These are phyloP conservation scores for Aix galericulata DNA, from an alignment of 2,113 vertebrate genomes.

Conservation along the genomic window DNA sequence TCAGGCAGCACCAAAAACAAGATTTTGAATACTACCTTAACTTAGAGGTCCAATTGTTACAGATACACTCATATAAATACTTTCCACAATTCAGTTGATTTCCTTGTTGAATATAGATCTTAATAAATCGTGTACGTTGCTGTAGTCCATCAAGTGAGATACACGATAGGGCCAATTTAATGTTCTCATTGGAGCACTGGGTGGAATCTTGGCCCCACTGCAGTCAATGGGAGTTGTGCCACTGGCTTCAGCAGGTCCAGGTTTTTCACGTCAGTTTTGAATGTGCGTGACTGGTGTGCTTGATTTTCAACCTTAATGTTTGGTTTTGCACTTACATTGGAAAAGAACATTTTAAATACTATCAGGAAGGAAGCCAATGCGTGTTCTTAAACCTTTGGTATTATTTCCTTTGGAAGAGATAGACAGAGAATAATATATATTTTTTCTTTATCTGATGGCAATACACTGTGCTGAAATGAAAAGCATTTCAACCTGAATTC, in stretches of 20 bases:
- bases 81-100: background rate
- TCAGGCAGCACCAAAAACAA: background rate
- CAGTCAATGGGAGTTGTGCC: conserved; percentile 42
- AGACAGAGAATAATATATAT: conserved; percentile 37
- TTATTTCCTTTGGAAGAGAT: conserved; percentile 66
- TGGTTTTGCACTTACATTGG: conserved; percentile 53
- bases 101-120: background rate
- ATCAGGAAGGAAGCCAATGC: conserved; percentile 59
- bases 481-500: conserved; percentile 28
- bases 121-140: conserved; percentile 8
- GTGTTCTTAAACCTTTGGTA: conserved; percentile 62
- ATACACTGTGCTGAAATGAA: conserved; percentile 21
- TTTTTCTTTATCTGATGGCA: conserved; percentile 55
- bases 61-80: background rate
- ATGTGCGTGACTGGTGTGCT: conserved; percentile 28
- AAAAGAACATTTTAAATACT: conserved; percentile 60
- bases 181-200: conserved; percentile 27
- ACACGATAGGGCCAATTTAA: background rate
- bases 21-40: background rate
- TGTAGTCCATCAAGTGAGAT: background rate
- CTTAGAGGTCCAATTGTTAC: background rate
- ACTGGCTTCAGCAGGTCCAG: background rate
- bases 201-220: conserved; percentile 48
- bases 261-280: conserved; percentile 35
- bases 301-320: conserved; percentile 35